A percentile compares a stretch with the other conserved stretches of the same genome.
phyloP scores from a whole-genome alignment of 2,797 vertebrate genomes.

The Galaxias olidus region DNA sequence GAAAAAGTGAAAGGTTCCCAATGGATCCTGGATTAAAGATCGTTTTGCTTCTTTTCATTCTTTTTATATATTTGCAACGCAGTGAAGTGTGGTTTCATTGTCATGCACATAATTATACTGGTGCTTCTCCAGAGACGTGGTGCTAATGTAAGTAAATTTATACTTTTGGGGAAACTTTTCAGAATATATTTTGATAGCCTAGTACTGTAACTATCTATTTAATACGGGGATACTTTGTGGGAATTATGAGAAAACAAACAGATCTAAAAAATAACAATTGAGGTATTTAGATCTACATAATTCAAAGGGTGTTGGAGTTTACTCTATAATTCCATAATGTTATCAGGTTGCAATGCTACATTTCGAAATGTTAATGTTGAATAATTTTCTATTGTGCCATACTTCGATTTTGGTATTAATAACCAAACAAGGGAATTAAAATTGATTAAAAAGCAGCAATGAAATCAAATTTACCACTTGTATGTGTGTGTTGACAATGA shows the following conservation, averaged over 20 bases:
- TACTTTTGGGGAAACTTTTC: slow-evolving; percentile 47
- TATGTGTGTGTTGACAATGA: slow-evolving; percentile 36
- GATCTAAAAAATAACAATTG: slow-evolving; percentile 58
- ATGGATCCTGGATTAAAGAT: slow-evolving; percentile 29
- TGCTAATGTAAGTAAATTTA: slow-evolving; percentile 79
- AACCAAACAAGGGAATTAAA: slow-evolving; percentile 57
- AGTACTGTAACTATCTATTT: slow-evolving; percentile 72
- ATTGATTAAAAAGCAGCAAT: slow-evolving; percentile 55
- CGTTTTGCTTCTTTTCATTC: slow-evolving; percentile 26
- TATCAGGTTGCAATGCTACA: slow-evolving; percentile 38
- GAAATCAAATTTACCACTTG: slow-evolving; percentile 59
- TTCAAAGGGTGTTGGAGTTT: slow-evolving; percentile 35
- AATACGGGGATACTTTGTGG: slow-evolving; percentile 59
- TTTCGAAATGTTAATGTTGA: slow-evolving; percentile 47
- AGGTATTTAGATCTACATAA: slow-evolving; percentile 59
- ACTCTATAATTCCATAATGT: slow-evolving; percentile 32
- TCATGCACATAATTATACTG: slow-evolving; percentile 65
- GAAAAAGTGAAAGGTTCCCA: slow-evolving; percentile 45
- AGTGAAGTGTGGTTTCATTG: slow-evolving; percentile 67
- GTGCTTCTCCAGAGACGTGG: slow-evolving; percentile 69
- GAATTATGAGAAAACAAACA: slow-evolving; percentile 52
- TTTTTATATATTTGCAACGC: slow-evolving; percentile 53
- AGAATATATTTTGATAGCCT: slow-evolving; percentile 67
- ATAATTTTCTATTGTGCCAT: slow-evolving; percentile 43
- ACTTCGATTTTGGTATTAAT: slow-evolving; percentile 48